These are phyloP conservation scores for Arenaria interpres DNA, from an alignment of 2,113 vertebrate genomes.

Conservation along the genomic window DNA sequence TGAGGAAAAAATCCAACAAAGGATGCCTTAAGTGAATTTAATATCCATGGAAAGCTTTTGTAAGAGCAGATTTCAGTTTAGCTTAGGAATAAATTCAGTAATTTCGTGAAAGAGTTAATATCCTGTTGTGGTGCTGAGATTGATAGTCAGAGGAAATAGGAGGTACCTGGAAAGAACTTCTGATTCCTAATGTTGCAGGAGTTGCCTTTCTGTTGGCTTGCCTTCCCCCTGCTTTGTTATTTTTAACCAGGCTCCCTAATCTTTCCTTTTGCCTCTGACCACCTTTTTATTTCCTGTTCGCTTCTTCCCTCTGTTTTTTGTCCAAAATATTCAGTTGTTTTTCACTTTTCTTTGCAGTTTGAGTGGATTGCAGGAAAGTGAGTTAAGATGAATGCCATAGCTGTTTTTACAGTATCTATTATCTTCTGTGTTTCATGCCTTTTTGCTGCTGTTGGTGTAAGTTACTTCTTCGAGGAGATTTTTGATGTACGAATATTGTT, in stretches of 20 bases:
- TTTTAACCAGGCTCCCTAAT: conserved; percentile 21
- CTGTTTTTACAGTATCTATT: conserved; percentile 15
- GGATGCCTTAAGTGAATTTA: not conserved
- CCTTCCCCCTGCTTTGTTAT: conserved; percentile 18
- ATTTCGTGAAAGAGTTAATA: conserved; percentile 39
- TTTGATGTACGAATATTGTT: not conserved
- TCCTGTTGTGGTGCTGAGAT: not conserved
- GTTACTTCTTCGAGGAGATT: not conserved
- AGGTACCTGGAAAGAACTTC: conserved; percentile 49
- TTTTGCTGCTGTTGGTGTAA: conserved; percentile 54
- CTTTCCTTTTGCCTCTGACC: conserved; percentile 14
- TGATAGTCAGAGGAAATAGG: conserved; percentile 60
- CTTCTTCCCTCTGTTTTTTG: conserved; percentile 21
- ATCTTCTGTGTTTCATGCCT: conserved; percentile 56
- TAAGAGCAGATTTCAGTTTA: not conserved
- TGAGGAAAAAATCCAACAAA: too few species aligned
- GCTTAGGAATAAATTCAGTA: not conserved
- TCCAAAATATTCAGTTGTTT: not conserved
- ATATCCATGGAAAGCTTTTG: not conserved
- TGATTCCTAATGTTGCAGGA: not conserved
- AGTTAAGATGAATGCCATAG: conserved; percentile 41
- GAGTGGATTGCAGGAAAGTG: not conserved
- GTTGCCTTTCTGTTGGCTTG: not conserved
- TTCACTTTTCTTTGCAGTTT: not conserved
- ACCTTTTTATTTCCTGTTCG: conserved; percentile 21